Evolutionary conservation across 1,140 invertebrate species (phyloP).

Genomic region (Aphaenogaster floridana): DNA sequence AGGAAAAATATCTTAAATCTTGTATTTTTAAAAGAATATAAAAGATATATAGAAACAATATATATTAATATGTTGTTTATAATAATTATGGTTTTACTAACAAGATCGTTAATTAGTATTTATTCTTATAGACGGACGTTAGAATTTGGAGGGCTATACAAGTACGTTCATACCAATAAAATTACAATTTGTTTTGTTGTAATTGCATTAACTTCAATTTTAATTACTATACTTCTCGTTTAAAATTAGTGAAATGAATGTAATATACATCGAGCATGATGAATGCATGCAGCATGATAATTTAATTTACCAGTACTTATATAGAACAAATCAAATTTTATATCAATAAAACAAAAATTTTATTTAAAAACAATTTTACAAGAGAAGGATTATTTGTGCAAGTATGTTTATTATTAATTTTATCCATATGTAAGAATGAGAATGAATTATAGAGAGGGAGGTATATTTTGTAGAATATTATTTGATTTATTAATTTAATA

Average conservation of each 20-base stretch:
- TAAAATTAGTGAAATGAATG: slow-evolving; percentile 8
- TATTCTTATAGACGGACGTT: slow-evolving; percentile 89
- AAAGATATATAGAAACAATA: background rate
- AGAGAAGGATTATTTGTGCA: background rate
- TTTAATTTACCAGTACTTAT: background rate
- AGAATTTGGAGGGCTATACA: slow-evolving; percentile 92
- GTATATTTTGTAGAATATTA: background rate
- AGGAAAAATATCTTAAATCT: background rate
- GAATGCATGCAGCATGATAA: slow-evolving; percentile 61
- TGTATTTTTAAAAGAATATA: background rate
- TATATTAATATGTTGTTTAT: background rate
- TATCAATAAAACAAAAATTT: slow-evolving; percentile 2
- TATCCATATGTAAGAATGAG: background rate
- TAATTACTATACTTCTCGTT: background rate
- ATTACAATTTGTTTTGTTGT: slow-evolving; percentile 29
- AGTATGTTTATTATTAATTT: background rate
- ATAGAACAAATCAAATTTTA: slow-evolving; percentile 19
- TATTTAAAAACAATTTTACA: slow-evolving; percentile 9
- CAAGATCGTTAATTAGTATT: slow-evolving; percentile 65
- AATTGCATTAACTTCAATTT: slow-evolving; percentile 21
- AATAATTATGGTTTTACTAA: slow-evolving; percentile 19
- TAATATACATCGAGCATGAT: slow-evolving; percentile 12
- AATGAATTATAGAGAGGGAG: background rate
- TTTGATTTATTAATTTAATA: slow-evolving; percentile 10
- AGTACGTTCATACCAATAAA: slow-evolving; percentile 88